Percentiles rank a stretch among this genome's conserved stretches.
phyloP scores from a whole-genome alignment of 1,140 invertebrate species.

The Sycobia sp. region DNA sequence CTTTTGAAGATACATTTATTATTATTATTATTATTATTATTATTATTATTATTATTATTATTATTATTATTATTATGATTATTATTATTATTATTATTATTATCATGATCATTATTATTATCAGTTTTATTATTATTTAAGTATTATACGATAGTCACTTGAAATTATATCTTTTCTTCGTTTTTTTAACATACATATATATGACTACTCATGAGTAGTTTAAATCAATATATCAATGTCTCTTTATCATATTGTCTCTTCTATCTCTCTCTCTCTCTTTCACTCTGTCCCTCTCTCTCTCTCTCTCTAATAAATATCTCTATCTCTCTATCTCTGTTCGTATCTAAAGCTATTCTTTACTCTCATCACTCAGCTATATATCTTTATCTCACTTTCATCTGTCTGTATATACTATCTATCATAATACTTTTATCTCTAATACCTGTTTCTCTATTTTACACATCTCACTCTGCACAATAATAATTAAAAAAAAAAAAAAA shows the following conservation, averaged over 20 bases:
- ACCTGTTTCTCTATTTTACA: constrained; percentile 37
- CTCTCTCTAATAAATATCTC: no score
- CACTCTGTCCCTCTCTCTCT: neutral
- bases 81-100: no score
- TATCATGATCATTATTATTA: no score
- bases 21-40: no score
- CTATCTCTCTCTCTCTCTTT: constrained; percentile 33
- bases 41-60: no score
- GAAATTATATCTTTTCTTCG: neutral
- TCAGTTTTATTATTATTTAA: constrained; percentile 5
- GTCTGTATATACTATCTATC: constrained; percentile 7
- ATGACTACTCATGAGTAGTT: constrained; percentile 15
- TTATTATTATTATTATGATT: no score
- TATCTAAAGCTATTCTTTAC: neutral
- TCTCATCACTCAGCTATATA: constrained; percentile 24
- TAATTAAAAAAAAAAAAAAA: no score
- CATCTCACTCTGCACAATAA: constrained; percentile 30
- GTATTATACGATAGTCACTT: constrained; percentile 8
- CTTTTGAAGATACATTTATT: no score
- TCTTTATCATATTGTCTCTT: constrained; percentile 29
- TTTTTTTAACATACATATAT: no score
- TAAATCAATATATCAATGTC: constrained; percentile 30
- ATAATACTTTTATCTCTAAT: constrained; percentile 37
- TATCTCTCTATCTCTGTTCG: neutral
- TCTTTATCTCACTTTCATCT: constrained; percentile 19